Evolutionary conservation across 2,113 vertebrate species (phyloP).

Genomic region (Pao palembangensis): DNA sequence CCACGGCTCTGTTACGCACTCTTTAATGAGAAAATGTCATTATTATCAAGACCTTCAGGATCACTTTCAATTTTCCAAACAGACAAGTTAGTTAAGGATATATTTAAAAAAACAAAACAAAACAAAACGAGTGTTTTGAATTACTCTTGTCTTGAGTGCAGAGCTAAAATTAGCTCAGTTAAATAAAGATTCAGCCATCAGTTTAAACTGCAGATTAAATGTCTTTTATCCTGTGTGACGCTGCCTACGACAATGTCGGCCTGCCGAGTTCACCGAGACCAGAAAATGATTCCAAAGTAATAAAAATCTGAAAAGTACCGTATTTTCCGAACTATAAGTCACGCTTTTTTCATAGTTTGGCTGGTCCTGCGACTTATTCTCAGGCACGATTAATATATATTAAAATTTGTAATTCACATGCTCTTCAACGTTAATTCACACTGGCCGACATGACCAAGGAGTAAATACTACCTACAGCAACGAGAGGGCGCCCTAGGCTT

Average conservation of each 20-base stretch:
- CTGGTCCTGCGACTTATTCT: no score
- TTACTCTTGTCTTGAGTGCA: neutral
- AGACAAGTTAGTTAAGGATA: neutral
- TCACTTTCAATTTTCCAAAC: slow-evolving; percentile 4
- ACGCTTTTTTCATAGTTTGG: no score
- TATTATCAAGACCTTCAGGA: slow-evolving; percentile 12
- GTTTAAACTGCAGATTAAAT: slow-evolving; percentile 18
- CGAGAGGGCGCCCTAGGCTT: no score
- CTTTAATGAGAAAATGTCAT: slow-evolving; percentile 29
- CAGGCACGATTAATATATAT: no score
- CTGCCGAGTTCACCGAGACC: neutral
- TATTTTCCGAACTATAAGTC: no score
- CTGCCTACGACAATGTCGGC: neutral
- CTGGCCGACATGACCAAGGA: no score
- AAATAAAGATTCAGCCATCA: neutral
- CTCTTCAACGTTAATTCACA: no score
- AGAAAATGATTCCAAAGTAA: slow-evolving; percentile 1
- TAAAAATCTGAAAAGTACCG: neutral
- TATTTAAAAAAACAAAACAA: slow-evolving; percentile 2
- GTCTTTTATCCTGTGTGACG: slow-evolving; percentile 6
- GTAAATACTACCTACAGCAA: no score
- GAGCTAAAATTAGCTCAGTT: neutral
- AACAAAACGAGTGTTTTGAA: neutral
- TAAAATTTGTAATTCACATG: no score
- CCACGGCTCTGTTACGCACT: slow-evolving; percentile 18